Conservation (phyloP, 1,140 invertebrate genomes). For the Sarcophaga bullata region DNA sequence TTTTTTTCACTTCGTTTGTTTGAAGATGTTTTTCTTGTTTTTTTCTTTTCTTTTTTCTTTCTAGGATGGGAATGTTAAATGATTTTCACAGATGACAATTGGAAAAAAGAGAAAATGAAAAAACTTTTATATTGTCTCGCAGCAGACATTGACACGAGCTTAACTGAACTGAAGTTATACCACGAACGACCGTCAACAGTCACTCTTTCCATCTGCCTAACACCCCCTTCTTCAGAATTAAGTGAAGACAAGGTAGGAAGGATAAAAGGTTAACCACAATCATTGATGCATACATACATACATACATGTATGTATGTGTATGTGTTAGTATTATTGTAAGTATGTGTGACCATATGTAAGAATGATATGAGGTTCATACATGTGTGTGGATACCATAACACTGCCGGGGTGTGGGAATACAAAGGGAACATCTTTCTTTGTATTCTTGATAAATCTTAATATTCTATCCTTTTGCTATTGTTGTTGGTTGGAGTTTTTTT, state of each 20-base stretch:
- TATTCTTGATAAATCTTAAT: conserved; percentile 1
- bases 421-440: conserved; percentile 27
- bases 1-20: no score
- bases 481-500: no score
- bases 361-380: no score
- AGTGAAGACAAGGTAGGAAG: not conserved
- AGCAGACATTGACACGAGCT: not conserved
- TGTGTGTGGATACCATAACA: no score
- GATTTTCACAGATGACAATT: conserved; percentile 9
- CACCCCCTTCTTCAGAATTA: not conserved
- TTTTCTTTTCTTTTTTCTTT: not conserved
- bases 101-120: not conserved
- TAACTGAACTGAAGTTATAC: not conserved
- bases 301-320: not conserved
- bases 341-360: not conserved
- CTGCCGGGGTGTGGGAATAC: not conserved
- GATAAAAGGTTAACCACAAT: conserved; percentile 4
- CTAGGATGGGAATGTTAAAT: conserved; percentile 13
- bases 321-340: not conserved
- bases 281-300: not conserved
- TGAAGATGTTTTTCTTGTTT: not conserved
- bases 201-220: no score
- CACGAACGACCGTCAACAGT: not conserved
- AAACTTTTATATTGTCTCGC: conserved; percentile 9
- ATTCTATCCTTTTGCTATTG: not conserved